These are phyloP conservation scores for Axinella damicornis DNA, from an alignment of 37 sponge, comb jelly and placozoan species.

Conservation along the genomic window DNA sequence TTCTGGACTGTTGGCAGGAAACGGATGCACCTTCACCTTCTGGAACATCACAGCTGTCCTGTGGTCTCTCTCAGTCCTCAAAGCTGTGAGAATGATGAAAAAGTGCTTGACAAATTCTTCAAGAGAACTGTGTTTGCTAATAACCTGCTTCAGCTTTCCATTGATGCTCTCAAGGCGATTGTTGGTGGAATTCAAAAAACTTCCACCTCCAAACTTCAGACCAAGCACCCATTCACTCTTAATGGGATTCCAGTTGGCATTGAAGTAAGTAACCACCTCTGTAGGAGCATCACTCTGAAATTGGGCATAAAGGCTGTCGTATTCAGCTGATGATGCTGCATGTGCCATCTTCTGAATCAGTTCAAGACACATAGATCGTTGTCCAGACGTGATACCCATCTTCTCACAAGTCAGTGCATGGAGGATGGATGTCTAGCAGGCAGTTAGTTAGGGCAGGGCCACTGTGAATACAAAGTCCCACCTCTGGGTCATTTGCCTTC, in stretches of 20 bases:
- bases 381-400: conserved; percentile 51
- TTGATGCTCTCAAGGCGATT: conserved; percentile 58
- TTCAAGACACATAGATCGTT: conserved; percentile 34
- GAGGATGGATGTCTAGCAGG: too few relatives aligned
- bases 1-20: too few relatives aligned
- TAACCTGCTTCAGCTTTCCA: conserved; percentile 59
- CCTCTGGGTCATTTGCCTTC: too few relatives aligned
- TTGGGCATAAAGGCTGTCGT: conserved; percentile 28
- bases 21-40: conserved; percentile 34
- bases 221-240: conserved; percentile 59
- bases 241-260: conserved; percentile 74
- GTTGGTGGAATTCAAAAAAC: conserved; percentile 62
- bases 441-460: too few relatives aligned
- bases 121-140: conserved; percentile 23
- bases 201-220: conserved; percentile 30
- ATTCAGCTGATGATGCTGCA: conserved; percentile 39
- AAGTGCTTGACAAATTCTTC: conserved; percentile 56
- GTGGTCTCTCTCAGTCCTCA: conserved; percentile 55
- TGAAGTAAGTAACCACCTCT: conserved; percentile 56
- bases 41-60: conserved; percentile 19
- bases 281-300: conserved; percentile 20
- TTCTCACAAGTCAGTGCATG: too few relatives aligned
- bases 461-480: too few relatives aligned
- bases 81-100: conserved; percentile 30
- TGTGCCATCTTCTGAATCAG: conserved; percentile 56